Evolutionary conservation across 2,113 vertebrate genomes (phyloP).

Genomic region (Marcusenius ussheri): DNA sequence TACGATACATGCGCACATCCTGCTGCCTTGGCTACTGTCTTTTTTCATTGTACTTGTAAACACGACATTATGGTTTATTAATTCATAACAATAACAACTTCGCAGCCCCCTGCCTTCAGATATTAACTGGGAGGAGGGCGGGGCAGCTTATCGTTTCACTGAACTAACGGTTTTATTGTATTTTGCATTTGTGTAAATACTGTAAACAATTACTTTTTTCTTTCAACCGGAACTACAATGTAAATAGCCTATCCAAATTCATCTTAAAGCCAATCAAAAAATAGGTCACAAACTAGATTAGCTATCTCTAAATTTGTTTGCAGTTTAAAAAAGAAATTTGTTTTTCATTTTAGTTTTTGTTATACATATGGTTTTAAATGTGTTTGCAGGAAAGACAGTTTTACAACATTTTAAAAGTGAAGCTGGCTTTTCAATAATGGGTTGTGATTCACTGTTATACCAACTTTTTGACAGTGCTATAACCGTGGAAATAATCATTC

Average conservation of each 20-base stretch:
- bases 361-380: not conserved
- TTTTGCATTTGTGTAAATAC: not conserved
- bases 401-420: not conserved
- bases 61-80: slow-evolving; percentile 41
- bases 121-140: slow-evolving; percentile 2
- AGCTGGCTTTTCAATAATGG: not conserved
- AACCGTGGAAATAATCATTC: not conserved
- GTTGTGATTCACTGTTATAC: not conserved
- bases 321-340: not conserved
- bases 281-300: not conserved
- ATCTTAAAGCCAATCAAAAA: not conserved
- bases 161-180: slow-evolving; percentile 21
- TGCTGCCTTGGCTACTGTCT: slow-evolving; percentile 10
- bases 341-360: not conserved
- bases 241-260: not conserved
- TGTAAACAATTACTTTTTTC: not conserved
- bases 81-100: slow-evolving; percentile 21
- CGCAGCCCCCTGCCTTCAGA: not conserved
- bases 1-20: not conserved
- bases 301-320: not conserved
- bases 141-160: slow-evolving; percentile 19
- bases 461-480: not conserved
- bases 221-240: not conserved
- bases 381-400: not conserved
- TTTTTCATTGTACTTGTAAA: slow-evolving; percentile 26